phyloP scores from a whole-genome alignment of 2,113 vertebrate genomes.

The Paramormyrops kingsleyae region DNA sequence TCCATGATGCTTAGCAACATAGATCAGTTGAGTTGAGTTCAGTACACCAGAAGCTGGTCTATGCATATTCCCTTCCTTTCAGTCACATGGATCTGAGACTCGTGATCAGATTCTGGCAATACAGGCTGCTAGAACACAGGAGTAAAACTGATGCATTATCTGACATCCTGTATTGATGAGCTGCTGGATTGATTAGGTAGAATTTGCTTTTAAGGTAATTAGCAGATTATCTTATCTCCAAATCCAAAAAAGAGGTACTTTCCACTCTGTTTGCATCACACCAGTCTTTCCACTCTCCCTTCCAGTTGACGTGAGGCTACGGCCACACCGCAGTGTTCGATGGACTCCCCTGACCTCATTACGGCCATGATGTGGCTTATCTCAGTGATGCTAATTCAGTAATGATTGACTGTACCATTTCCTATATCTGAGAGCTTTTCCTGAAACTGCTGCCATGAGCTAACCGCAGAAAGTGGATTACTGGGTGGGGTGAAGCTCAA shows the following conservation, averaged over 20 bases:
- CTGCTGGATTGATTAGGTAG: neutral
- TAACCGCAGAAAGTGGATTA: neutral
- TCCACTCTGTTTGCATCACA: neutral
- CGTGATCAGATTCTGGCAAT: neutral
- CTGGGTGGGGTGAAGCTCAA: neutral
- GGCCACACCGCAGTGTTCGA: neutral
- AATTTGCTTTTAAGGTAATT: neutral
- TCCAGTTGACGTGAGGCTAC: neutral
- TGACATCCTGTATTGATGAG: neutral
- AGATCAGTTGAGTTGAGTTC: neutral
- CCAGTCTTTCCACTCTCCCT: neutral
- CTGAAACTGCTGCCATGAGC: neutral
- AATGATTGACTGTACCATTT: neutral
- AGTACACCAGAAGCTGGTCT: neutral
- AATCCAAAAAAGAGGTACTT: neutral
- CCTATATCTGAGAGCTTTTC: neutral
- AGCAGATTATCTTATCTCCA: neutral
- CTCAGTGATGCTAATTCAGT: neutral
- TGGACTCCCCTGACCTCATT: constrained; percentile 1
- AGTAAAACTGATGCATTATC: neutral
- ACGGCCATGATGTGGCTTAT: neutral
- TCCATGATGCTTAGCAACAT: neutral
- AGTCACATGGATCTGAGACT: neutral
- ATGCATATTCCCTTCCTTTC: neutral
- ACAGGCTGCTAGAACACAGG: neutral